Base-by-base conservation (phyloP, 2,888 invertebrate genomes). In the Acleris cristana region DNA sequence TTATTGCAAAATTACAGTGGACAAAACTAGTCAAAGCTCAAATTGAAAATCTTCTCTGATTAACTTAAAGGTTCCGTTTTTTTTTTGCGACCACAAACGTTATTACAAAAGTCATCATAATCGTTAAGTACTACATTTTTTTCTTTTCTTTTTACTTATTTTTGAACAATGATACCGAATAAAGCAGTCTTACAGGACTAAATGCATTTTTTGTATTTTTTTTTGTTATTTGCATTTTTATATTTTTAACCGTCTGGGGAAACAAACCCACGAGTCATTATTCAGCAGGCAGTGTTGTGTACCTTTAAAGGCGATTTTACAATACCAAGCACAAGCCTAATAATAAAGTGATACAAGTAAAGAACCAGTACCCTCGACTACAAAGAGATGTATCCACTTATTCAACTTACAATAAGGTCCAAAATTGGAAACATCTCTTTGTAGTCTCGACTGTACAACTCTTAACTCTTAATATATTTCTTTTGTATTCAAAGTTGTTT, bases 141-240 rank as follows among this genome's bases (percentile, higher is more conserved):
- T 52, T 26, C 45, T 45, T 12, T 18, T 3, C 2, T n/a, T 51
- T 55, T 44, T 26, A 23, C 23, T 18, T 16, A 19, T 53, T 60
- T 67, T 57, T 23, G 19, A 65, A 58, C 48, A 58, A 70, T 57
- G 45, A 59, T 56, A 40, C 69, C 68, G 63, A 71, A 70, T 58
- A 57, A 53, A 69, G 67, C 75, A 75, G 75, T 74, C 75, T 73
- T 73, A 69, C 21, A 18, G 56, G 53, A 66, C 75, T 75, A 75
- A 75, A 75, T 75, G 75, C 75, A 75, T 72, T 66, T 71, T 57
- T 69, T 58, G 48, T 65, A 51, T 45, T 44, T 30, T 52, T 65
- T 56, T 12, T 55, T 58, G 34, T 45, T 60, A 59, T 59, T 70
- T 60, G 64, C 62, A 59, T 61, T 64, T 67, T 23, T 51, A 58